Base-by-base conservation (phyloP, 2,888 invertebrate species). In the Smittia sp. region DNA sequence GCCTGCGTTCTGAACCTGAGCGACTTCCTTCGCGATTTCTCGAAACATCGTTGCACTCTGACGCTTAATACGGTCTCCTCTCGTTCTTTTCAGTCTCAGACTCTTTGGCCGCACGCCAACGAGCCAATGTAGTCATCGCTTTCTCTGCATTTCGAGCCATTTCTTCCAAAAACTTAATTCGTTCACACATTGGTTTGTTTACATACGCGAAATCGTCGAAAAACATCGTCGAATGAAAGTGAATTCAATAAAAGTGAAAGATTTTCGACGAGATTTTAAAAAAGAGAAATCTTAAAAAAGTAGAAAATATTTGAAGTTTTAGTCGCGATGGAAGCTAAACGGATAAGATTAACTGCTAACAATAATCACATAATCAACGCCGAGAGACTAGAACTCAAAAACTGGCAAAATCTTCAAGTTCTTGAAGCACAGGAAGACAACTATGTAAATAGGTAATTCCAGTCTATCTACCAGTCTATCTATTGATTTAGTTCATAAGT, bases 1-100 rank as follows among this genome's bases (percentile, higher is more conserved):
- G 74, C 99, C 99, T 76, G 99, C 96, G 84, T 98, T 98, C 81
- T 99, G 99, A 80, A 99, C 99, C 83, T 98, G 96, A 1, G 98
- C 94, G 0, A 99, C 98, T 85, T 99, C 99, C 80, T 96, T 94
- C 0, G 98, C 96, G 54, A 99, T 92, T 83, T 99, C 99, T 74
- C 97, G 86, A 74, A 99, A 98, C 82, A 79, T 94, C 94, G 77
- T 90, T 90, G 84, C 98, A 99, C 80, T 98, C 96, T 0, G 96
- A 94, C 0, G 98, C 98, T 63, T 98, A 84, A 79, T 93, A 96
- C 0, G 98, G 98, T 63, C 98, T 85, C 0, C 97, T 86, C 79
- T 95, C 94, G 77, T 92, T 90, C 75, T 91, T 90, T 9, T 93
- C 93, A 11, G 94, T 88, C 80, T 95, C 96, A 67, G 94, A 94